A percentile compares a stretch with the other conserved stretches of the same genome.
phyloP scores from a whole-genome alignment of 2,888 invertebrate species.

The Amblyteles armatorius region DNA sequence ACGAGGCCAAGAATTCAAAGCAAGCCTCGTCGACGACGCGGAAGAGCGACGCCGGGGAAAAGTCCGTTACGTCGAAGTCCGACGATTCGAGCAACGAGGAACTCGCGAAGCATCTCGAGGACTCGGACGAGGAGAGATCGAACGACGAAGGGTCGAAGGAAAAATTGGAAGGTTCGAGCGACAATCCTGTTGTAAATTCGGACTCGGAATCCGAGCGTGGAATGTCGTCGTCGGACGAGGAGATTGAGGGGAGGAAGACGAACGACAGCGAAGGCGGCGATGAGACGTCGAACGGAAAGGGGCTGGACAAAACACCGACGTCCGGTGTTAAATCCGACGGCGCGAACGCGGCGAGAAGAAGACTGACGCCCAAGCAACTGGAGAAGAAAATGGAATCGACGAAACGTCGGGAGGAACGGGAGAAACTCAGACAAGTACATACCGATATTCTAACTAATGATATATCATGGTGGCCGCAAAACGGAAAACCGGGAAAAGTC shows the following conservation, averaged over 20 bases:
- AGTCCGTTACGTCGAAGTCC: conserved; percentile 37
- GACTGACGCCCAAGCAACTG: conserved; percentile 84
- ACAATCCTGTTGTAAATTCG: conserved; percentile 47
- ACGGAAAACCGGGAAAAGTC: no score
- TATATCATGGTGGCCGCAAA: no score
- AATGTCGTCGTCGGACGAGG: conserved; percentile 73
- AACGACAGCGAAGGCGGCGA: conserved; percentile 57
- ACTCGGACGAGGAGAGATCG: conserved; percentile 66
- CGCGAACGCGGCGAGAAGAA: conserved; percentile 69
- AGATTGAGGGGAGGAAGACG: conserved; percentile 63
- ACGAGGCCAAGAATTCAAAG: conserved; percentile 36
- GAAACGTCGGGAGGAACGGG: conserved; percentile 87
- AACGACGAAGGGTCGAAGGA: conserved; percentile 66
- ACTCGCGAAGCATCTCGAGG: conserved; percentile 66
- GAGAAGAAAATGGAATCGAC: conserved; percentile 87
- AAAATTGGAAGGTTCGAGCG: conserved; percentile 45
- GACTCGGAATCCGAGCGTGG: conserved; percentile 70
- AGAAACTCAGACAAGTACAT: conserved; percentile 85
- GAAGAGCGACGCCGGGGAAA: conserved; percentile 22
- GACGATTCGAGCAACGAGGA: conserved; percentile 66
- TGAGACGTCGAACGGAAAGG: conserved; percentile 34
- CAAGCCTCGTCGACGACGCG: neutral
- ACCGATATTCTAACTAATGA: conserved; percentile 72
- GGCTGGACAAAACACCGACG: conserved; percentile 55
- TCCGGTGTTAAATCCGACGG: conserved; percentile 64